Base-by-base conservation (phyloP, 2,888 invertebrate species). In the Sinelater perroti region DNA sequence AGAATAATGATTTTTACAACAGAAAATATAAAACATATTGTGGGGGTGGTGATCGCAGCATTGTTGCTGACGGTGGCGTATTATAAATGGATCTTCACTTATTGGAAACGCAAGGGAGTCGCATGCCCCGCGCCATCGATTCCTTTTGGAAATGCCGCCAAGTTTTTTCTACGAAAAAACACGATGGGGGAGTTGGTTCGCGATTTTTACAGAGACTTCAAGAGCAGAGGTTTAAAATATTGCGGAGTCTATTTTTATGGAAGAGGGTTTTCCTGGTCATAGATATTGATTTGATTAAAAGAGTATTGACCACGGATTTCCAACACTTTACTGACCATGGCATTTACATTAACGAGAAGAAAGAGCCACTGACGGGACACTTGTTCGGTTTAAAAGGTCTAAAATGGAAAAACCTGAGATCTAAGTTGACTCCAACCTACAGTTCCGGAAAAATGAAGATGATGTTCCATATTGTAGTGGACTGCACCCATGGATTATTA, bases 361-460 rank as follows among this genome's bases (percentile, higher is more conserved):
- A 79, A 1, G 85, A 87, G 71, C 84, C 82, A 0, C 61, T 87
- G 16, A 80, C 83, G 0, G 82, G 77, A 0, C 83, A 84, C 68
- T 69, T 88, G 1, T 85, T 87, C 63, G 76, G 80, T 58, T 68
- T 82, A 33, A 78, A 78, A 46, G 85, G 83, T 0, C 74, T 79
- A 5, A 77, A 80, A 20, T 89, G 89, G 89, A 85, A 81, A 67
- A 79, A 76, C 10, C 70, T 87, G 16, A 78, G 88, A 8, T 59
- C 78, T 0, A 86, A 86, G 64, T 72, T 88, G 66, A 81, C 87
- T 0, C 85, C 87, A 0, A 81, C 84, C 0, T 89, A 88, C 65
- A 83, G 87, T 0, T 80, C 85, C 0, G 86, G 85, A 8, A 87
- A 87, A 71, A 75, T 88, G 52, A 87, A 85, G 70, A 79, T 76